A percentile compares a stretch with the other conserved stretches of the same genome.
phyloP scores from a whole-genome alignment of 2,113 vertebrate genomes.

The Carlito syrichta region DNA sequence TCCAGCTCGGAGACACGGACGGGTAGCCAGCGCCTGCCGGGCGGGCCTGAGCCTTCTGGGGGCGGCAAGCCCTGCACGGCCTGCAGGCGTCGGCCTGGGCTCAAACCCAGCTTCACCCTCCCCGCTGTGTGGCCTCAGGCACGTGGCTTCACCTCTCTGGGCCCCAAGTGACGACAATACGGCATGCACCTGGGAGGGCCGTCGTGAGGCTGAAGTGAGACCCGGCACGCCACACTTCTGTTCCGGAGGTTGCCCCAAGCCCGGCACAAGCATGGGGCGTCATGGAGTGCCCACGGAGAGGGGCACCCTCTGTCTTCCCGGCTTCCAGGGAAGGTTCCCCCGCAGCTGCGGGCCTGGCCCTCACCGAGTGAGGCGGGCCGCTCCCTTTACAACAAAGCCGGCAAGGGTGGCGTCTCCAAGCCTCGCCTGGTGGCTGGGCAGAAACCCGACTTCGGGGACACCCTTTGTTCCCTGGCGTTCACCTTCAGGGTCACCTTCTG shows the following conservation, averaged over 20 bases:
- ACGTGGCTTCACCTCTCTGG: not conserved
- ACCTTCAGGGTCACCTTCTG: not conserved
- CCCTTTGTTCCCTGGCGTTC: not conserved
- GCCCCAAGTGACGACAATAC: rapidly evolving
- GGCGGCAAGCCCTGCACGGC: no score
- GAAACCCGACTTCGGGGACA: not conserved
- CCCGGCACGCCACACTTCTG: rapidly evolving
- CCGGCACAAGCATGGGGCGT: rapidly evolving
- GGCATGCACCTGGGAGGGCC: rapidly evolving
- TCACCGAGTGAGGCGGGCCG: not conserved
- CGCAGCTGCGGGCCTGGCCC: no score
- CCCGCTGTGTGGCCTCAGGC: not conserved
- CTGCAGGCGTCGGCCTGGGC: no score
- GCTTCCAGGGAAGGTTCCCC: no score
- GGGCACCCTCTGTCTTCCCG: no score
- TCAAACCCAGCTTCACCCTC: not conserved
- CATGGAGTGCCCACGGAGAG: no score
- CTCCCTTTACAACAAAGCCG: not conserved
- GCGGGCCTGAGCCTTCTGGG: not conserved
- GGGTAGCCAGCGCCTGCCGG: not conserved
- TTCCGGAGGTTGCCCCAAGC: rapidly evolving
- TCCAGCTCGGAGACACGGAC: not conserved
- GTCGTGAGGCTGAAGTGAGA: not conserved
- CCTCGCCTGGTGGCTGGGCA: not conserved
- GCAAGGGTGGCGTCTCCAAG: no score